A percentile compares a stretch with the other conserved stretches of the same genome.
Conservation (phyloP, 2,113 vertebrate genomes). For the Cervus canadensis region DNA sequence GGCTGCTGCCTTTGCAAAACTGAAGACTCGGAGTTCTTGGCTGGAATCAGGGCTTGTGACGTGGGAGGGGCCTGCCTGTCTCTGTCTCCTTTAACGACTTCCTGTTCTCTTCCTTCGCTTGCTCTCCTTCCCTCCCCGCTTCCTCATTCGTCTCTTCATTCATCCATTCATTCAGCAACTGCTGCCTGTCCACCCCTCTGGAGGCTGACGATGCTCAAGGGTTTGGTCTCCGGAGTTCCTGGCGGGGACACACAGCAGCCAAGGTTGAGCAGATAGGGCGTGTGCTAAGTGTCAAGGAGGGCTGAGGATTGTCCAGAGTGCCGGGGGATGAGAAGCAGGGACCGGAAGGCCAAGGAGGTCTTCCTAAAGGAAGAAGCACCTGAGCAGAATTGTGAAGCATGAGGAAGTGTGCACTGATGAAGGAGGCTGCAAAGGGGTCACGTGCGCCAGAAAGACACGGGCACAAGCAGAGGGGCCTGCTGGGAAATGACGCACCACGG, state of each 20-base stretch:
- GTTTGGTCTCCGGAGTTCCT: neutral
- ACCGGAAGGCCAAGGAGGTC: neutral
- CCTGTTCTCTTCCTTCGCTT: neutral
- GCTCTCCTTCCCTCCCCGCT: neutral
- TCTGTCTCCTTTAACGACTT: neutral
- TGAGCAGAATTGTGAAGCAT: neutral
- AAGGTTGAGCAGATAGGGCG: neutral
- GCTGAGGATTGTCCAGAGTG: neutral
- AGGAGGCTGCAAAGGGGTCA: neutral
- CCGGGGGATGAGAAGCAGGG: neutral
- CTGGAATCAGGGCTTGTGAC: neutral
- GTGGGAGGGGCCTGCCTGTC: neutral
- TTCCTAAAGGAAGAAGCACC: neutral
- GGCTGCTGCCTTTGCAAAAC: conserved; percentile 20
- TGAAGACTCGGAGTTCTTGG: neutral
- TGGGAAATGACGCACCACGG: neutral
- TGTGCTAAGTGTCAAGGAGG: neutral
- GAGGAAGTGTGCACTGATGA: neutral
- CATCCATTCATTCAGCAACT: neutral
- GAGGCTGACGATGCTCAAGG: neutral
- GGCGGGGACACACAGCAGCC: neutral
- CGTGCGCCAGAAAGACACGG: neutral
- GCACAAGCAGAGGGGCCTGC: neutral
- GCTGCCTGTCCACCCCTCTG: neutral
- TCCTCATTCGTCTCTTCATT: neutral